A percentile compares a stretch with the other conserved stretches of the same genome.
Evolutionary conservation across 2,888 invertebrate species (phyloP).

Genomic region (Sceliomorpha sp.): DNA sequence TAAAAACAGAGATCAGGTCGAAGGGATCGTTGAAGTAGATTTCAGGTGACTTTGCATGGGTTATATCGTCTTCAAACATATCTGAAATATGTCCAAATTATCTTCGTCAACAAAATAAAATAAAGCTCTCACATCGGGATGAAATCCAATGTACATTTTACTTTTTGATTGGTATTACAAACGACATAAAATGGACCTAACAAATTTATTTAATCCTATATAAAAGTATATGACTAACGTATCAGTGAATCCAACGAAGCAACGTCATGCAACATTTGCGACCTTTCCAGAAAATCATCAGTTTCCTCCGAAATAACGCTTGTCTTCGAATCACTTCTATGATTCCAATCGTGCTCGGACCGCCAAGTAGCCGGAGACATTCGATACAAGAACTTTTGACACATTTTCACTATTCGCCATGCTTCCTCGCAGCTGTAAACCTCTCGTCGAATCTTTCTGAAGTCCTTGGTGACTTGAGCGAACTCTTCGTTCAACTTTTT

Average conservation of each 20-base stretch:
- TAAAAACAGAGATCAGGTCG: conserved; percentile 83
- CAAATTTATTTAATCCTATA: too few relatives aligned
- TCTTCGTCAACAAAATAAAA: neutral
- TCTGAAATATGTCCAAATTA: conserved; percentile 55
- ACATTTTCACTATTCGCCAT: conserved; percentile 84
- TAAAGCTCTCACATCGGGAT: neutral
- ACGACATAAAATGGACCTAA: too few relatives aligned
- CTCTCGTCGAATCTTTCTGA: conserved; percentile 71
- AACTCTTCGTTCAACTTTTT: conserved; percentile 55
- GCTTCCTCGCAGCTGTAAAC: conserved; percentile 84
- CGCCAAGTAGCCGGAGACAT: conserved; percentile 85
- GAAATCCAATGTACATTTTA: too few relatives aligned
- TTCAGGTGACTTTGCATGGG: conserved; percentile 80
- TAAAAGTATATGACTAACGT: conserved; percentile 59
- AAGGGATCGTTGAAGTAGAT: conserved; percentile 83
- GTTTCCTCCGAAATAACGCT: conserved; percentile 24
- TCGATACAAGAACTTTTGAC: conserved; percentile 86
- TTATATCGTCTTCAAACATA: conserved; percentile 81
- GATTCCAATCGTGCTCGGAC: conserved; percentile 79
- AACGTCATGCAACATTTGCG: conserved; percentile 50
- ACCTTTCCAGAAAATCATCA: conserved; percentile 59
- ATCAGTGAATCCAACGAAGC: conserved; percentile 65
- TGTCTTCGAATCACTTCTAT: conserved; percentile 53
- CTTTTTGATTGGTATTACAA: too few relatives aligned
- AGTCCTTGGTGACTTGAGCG: conserved; percentile 64